Percentiles rank a stretch among this genome's conserved stretches.
These are phyloP conservation scores for Drosophila acutilabella DNA, from an alignment of 2,888 invertebrate species.

Conservation along the genomic window DNA sequence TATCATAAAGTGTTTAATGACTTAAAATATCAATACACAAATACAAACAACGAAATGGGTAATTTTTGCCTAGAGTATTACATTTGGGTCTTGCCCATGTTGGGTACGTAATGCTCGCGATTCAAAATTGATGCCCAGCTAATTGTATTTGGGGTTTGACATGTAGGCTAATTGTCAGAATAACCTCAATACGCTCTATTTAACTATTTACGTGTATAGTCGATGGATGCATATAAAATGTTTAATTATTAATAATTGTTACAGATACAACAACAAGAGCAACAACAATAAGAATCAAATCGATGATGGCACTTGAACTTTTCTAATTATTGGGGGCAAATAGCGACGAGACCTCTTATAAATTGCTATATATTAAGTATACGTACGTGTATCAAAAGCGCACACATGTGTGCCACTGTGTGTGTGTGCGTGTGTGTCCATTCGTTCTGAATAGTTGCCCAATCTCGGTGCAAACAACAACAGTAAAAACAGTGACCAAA, in stretches of 20 bases:
- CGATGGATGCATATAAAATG: slow-evolving; percentile 6
- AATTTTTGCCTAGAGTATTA: background rate
- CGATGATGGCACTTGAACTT: slow-evolving; percentile 65
- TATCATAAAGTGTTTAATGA: slow-evolving; percentile 23
- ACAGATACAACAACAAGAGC: background rate
- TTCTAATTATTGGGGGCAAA: slow-evolving; percentile 49
- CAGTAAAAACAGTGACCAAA: slow-evolving; percentile 12
- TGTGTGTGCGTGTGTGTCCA: slow-evolving; percentile 5
- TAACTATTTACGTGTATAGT: background rate
- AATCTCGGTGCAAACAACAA: slow-evolving; percentile 50
- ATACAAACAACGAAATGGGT: background rate
- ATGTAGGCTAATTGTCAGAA: slow-evolving; percentile 27
- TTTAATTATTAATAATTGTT: slow-evolving; percentile 6
- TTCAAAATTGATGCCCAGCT: slow-evolving; percentile 12
- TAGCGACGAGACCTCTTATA: slow-evolving; percentile 29
- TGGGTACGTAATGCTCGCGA: slow-evolving; percentile 2
- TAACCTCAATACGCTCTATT: background rate
- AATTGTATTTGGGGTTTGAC: slow-evolving; percentile 33
- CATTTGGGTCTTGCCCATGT: slow-evolving; percentile 5
- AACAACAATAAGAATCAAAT: slow-evolving; percentile 51
- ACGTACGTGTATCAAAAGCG: background rate
- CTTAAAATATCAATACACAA: slow-evolving; percentile 6
- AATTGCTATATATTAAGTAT: slow-evolving; percentile 34
- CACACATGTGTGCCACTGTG: background rate
- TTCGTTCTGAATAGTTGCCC: background rate